A percentile compares a stretch with the other conserved stretches of the same genome.
phyloP scores from a whole-genome alignment of 2,888 invertebrate species.

The Mylabris sibirica region DNA sequence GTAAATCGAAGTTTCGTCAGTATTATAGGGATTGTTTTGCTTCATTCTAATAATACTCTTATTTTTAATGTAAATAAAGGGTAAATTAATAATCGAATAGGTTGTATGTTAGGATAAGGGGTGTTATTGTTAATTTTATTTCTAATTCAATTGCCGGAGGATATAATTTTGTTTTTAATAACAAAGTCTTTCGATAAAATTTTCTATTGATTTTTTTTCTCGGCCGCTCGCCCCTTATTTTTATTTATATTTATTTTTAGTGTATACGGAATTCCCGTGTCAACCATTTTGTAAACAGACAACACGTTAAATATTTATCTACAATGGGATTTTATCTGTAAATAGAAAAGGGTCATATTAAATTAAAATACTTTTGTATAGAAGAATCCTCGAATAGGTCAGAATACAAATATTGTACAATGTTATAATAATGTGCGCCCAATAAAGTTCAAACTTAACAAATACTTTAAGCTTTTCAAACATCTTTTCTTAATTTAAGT shows the following conservation, averaged over 20 bases:
- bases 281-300: conserved; percentile 23
- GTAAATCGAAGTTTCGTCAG: neutral
- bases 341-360: conserved; percentile 31
- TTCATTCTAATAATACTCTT: conserved; percentile 1
- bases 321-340: conserved; percentile 28
- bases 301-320: conserved; percentile 28
- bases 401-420: conserved; percentile 23
- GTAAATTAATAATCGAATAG: neutral
- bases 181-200: neutral
- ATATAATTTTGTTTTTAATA: neutral
- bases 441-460: conserved; percentile 21
- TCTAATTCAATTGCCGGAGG: neutral
- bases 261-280: conserved; percentile 5
- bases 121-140: neutral
- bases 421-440: conserved; percentile 21
- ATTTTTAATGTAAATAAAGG: neutral
- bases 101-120: neutral
- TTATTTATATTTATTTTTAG: neutral
- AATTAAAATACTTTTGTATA: conserved; percentile 27
- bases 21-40: neutral
- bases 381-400: conserved; percentile 21
- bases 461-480: conserved; percentile 24
- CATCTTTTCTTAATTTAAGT: conserved; percentile 28
- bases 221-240: neutral
- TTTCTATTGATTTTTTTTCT: neutral